These are phyloP conservation scores for Ambastaia sidthimunki DNA, from an alignment of 2,797 vertebrate species.

Conservation along the genomic window DNA sequence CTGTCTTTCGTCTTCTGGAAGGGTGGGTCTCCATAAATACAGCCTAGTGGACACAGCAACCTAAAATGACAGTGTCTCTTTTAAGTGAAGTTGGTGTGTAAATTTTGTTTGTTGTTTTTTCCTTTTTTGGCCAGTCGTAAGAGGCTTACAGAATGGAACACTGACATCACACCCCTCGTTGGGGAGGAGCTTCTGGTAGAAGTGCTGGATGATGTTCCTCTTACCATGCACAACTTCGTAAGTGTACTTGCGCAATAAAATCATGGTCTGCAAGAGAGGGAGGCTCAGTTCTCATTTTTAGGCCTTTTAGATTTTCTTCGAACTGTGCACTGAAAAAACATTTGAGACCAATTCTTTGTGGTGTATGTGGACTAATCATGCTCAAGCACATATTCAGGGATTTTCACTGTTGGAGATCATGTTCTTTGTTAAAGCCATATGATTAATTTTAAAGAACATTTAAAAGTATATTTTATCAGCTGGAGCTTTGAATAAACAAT, in stretches of 20 bases:
- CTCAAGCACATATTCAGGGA: no score
- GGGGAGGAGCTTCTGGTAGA: constrained; percentile 92
- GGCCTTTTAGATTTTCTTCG: not conserved
- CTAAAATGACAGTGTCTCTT: constrained; percentile 18
- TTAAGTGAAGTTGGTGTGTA: not conserved
- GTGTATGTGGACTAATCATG: no score
- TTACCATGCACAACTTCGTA: constrained; percentile 95
- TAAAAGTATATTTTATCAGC: not conserved
- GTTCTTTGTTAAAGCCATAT: no score
- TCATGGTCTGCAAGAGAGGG: not conserved
- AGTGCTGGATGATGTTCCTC: constrained; percentile 88
- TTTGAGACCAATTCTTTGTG: not conserved
- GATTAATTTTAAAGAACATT: not conserved
- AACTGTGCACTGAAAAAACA: not conserved
- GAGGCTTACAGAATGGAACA: constrained; percentile 89
- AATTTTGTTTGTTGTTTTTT: not conserved
- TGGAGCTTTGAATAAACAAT: not conserved
- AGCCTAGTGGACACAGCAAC: not conserved
- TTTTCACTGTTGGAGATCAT: no score
- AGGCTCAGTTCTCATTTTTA: constrained; percentile 8
- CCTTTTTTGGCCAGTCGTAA: constrained; percentile 76
- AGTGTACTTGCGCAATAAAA: constrained; percentile 64
- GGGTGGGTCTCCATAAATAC: constrained; percentile 72
- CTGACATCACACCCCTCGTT: constrained; percentile 89
- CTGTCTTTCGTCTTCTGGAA: constrained; percentile 86